Base-by-base conservation (phyloP, 2,113 vertebrate genomes). In the Ovis aries region DNA sequence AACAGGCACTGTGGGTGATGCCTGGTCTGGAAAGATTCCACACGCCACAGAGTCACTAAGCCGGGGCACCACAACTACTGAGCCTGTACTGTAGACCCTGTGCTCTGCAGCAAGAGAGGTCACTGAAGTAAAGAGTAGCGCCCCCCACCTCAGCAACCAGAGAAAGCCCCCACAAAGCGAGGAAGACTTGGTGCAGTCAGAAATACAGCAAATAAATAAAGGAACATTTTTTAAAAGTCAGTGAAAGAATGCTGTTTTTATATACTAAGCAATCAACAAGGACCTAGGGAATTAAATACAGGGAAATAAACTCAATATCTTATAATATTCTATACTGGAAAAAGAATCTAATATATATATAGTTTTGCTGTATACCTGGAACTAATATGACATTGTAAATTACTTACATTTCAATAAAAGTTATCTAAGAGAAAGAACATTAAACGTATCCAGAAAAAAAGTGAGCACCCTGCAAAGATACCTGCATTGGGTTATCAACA, bases 101-200 rank as follows among this genome's bases (percentile, higher is more conserved):
- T 3, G 67, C n/a, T 71, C n/a, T 40, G 10, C 33, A 71, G 9
- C 67, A 40, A 12, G n/a, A 71, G 67, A 71, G 19, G n/a, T 71
- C n/a, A 23, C 19, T 5, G 2, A 5, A 3, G 10, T 71, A n/a
- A 40, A 12, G n/a, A 74, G 67, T 40, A 23, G n/a, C 5, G 0
- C n/a, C n/a, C n/a, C 16, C 10, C 67, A 74, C 2, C 10, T 23
- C 67, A 3, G 0, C n/a, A 74, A 74, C 2, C 3, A 74, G 10
- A 74, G 67, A 23, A 74, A 74, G 0, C 10, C n/a, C 11, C 33
- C 9, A 1, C n/a, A 71, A 36, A 71, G n/a, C 64, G 36, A 71
- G n/a, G 19, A 11, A 12, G 67, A 71, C 4, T 71, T 0, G 0
- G 1, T 21, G n/a, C 2, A 71, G n/a, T 71, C 67, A 71, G n/a